Conservation (phyloP, 2,113 vertebrate species). For the Hyperoodon ampullatus region DNA sequence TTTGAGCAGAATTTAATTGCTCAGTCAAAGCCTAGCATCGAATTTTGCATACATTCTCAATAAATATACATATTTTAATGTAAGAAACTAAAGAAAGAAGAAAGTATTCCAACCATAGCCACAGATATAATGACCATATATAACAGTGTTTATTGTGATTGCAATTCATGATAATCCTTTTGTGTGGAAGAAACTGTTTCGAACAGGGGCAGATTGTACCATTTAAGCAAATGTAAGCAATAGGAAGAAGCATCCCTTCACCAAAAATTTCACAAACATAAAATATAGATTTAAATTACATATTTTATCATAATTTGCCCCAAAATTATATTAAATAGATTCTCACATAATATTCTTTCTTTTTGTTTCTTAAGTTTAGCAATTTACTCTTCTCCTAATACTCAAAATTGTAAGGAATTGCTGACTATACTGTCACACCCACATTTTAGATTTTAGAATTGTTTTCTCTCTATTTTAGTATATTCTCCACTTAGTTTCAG, state of each 20-base stretch:
- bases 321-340: conserved; percentile 9
- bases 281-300: conserved; percentile 36
- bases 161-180: not conserved
- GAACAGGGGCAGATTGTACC: conserved; percentile 44
- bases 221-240: not conserved
- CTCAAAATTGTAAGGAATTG: not conserved
- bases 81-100: not conserved
- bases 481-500: not conserved
- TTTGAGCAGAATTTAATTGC: not conserved
- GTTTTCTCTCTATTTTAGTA: not conserved
- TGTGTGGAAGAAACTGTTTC: not conserved
- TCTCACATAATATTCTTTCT: conserved; percentile 24
- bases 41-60: not conserved
- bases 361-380: not conserved
- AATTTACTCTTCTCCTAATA: not conserved
- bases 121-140: not conserved
- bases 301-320: not conserved
- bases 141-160: not conserved
- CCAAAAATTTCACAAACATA: conserved; percentile 29
- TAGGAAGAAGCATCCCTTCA: not conserved
- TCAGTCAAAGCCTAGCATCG: not conserved
- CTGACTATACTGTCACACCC: not conserved
- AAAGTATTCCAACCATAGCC: not conserved
- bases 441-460: not conserved
- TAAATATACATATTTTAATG: not conserved